Conservation (phyloP, 2,888 invertebrate genomes). For the Drosophila meridiana region DNA sequence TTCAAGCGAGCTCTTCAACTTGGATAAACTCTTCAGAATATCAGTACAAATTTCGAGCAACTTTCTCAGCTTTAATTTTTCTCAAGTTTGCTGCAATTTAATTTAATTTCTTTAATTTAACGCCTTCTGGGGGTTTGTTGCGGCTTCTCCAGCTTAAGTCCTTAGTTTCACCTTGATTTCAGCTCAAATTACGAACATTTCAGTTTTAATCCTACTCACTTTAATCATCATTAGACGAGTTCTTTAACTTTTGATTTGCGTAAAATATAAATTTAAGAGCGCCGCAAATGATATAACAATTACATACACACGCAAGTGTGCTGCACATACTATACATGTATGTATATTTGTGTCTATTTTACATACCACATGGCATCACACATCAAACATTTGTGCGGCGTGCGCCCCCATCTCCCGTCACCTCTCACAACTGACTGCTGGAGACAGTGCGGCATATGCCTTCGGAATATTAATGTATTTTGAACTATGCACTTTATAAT, state of each 20-base stretch:
- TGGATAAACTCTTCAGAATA: background rate
- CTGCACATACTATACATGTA: background rate
- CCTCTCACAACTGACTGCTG: slow-evolving; percentile 52
- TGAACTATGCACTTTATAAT: slow-evolving; percentile 66
- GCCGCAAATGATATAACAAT: slow-evolving; percentile 10
- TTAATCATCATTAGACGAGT: background rate
- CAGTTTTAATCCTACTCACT: background rate
- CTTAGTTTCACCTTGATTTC: background rate
- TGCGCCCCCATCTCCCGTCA: background rate
- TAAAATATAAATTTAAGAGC: background rate
- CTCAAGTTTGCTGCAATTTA: background rate
- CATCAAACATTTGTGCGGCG: slow-evolving; percentile 18
- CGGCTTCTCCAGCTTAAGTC: no score
- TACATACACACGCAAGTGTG: background rate
- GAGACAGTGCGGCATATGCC: slow-evolving; percentile 29
- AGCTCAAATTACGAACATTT: background rate
- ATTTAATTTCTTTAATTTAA: no score
- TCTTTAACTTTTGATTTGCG: background rate
- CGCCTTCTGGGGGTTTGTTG: no score
- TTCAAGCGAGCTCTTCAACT: background rate
- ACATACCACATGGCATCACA: slow-evolving; percentile 37
- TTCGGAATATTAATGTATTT: slow-evolving; percentile 43
- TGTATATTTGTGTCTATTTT: background rate
- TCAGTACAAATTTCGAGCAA: background rate
- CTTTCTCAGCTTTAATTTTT: background rate